Evolutionary conservation across 2,113 vertebrate genomes (phyloP).

Genomic region (Rhegmatorhina hoffmannsi): DNA sequence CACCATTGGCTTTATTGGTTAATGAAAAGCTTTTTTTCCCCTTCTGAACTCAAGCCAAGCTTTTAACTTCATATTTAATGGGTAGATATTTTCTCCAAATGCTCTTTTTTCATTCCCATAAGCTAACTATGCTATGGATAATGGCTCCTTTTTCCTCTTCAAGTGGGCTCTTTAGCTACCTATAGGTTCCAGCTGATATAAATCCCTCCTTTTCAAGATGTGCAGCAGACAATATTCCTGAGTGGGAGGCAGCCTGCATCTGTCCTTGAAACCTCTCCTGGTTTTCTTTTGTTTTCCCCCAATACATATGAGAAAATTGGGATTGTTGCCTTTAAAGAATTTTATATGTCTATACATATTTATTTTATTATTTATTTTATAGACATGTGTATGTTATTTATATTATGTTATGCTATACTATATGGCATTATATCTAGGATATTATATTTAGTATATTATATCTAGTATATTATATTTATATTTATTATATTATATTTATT

Average conservation of each 20-base stretch:
- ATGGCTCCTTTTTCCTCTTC: conserved; percentile 33
- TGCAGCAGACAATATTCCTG: neutral
- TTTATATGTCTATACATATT: neutral
- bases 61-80: conserved; percentile 63
- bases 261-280: neutral
- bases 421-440: no score
- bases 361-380: neutral
- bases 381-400: neutral
- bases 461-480: no score
- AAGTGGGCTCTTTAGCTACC: conserved; percentile 52
- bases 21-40: conserved; percentile 51
- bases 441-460: no score
- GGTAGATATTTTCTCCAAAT: conserved; percentile 66
- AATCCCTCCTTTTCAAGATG: conserved; percentile 31
- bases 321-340: neutral
- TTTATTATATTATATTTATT: neutral
- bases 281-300: neutral
- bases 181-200: conserved; percentile 55
- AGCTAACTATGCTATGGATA: conserved; percentile 56
- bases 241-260: neutral
- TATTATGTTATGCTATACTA: no score
- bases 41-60: conserved; percentile 52
- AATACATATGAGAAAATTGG: neutral
- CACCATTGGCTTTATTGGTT: conserved; percentile 51
- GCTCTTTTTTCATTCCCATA: conserved; percentile 56